Conservation (phyloP, 1,140 invertebrate species). For the Conus betulinus region DNA sequence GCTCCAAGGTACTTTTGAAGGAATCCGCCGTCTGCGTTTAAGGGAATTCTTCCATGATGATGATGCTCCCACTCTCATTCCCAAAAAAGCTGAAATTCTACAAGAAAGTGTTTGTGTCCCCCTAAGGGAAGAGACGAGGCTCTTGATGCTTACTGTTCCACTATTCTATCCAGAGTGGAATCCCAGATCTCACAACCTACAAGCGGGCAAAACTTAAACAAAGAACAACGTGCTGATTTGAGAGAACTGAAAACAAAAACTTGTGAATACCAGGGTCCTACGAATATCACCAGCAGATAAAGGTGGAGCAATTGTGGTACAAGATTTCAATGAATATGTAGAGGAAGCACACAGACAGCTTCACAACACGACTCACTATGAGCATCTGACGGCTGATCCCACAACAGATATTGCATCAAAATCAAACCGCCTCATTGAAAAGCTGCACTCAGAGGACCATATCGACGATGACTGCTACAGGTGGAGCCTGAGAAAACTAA, state of each 20-base stretch:
- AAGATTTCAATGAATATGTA: neutral
- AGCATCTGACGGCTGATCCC: neutral
- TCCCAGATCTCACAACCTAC: neutral
- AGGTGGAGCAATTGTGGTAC: neutral
- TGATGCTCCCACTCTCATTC: neutral
- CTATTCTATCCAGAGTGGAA: neutral
- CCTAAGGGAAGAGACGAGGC: neutral
- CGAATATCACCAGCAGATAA: neutral
- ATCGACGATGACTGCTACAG: neutral
- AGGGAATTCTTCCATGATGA: neutral
- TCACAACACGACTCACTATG: neutral
- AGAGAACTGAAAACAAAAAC: neutral
- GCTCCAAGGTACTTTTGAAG: neutral
- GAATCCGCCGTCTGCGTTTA: neutral
- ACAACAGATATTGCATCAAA: neutral
- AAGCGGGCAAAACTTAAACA: neutral
- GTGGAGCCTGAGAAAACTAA: neutral
- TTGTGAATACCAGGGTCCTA: neutral
- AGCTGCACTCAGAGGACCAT: neutral
- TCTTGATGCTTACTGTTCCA: neutral
- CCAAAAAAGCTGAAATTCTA: neutral
- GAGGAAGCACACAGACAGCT: neutral
- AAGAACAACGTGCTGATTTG: neutral
- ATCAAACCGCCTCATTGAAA: neutral
- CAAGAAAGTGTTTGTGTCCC: neutral